A percentile compares a stretch with the other conserved stretches of the same genome.
phyloP scores from a whole-genome alignment of 2,888 invertebrate genomes.

The Hypselothyrea guttata region DNA sequence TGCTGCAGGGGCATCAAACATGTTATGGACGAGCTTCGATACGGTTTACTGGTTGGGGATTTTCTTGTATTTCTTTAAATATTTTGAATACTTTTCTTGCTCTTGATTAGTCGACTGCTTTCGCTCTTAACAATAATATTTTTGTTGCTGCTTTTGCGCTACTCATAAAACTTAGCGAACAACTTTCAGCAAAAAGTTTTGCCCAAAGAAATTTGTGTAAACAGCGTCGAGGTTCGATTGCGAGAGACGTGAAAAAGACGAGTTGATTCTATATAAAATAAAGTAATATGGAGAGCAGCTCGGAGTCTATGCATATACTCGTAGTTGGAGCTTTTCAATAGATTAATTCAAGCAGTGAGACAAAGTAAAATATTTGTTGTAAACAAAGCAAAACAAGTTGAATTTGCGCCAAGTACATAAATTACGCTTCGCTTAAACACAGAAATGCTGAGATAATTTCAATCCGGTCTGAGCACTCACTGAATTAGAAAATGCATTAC shows the following conservation, averaged over 20 bases:
- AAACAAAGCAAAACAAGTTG: constrained; percentile 25
- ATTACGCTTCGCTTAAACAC: no score
- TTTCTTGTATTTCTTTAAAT: constrained; percentile 2
- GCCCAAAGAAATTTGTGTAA: constrained; percentile 65
- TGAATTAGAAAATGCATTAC: no score
- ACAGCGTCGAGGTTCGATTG: constrained; percentile 62
- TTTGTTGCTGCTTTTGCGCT: constrained; percentile 55
- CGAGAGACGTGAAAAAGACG: constrained; percentile 35
- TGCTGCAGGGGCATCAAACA: constrained; percentile 32
- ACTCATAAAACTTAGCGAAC: constrained; percentile 69
- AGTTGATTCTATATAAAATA: constrained; percentile 7
- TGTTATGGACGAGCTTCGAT: constrained; percentile 1
- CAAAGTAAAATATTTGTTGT: constrained; percentile 31
- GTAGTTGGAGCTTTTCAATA: constrained; percentile 43
- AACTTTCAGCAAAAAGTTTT: constrained; percentile 52
- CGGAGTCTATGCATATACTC: constrained; percentile 3
- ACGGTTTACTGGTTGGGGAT: constrained; percentile 1
- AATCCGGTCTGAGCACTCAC: no score
- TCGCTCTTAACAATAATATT: constrained; percentile 64
- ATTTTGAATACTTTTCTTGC: neutral
- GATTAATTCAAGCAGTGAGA: constrained; percentile 58
- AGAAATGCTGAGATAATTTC: no score
- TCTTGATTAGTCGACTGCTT: constrained; percentile 29
- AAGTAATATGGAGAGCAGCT: constrained; percentile 10
- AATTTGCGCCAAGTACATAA: constrained; percentile 1